Base-by-base conservation (phyloP, 2,797 vertebrate species). In the Eleutherodactylus coqui region DNA sequence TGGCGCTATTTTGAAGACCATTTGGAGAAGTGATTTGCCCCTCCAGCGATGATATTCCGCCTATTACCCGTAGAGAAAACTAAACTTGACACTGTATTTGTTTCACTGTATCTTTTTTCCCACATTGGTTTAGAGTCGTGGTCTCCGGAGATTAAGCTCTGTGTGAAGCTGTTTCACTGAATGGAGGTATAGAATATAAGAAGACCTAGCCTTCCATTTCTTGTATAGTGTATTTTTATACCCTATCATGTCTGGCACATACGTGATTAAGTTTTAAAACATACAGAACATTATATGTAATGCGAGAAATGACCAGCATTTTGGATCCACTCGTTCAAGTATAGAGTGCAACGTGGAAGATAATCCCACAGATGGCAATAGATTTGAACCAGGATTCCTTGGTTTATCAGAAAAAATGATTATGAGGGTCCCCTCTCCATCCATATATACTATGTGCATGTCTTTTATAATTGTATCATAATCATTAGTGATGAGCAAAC, bases 21-120 rank as follows among this genome's bases (percentile, higher is more conserved):
- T 55, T 82, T 82, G 41, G 64, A 73, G n/a, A 43, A 72, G 70
- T 8, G 80, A 41, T 51, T 36, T 29, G 36, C n/a, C 36, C 81
- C 49, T 58, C 51, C 27, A 75, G 81, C 81, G 2, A 73, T 58
- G 11, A 38, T 73, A 11, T 53, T 53, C 62, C 38, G 21, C 9
- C 38, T 41, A 8, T 55, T 73, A 73, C 47, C n/a, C 32, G 81
- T 32, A 58, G 51, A 32, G n/a, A 43, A 60, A n/a, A 75, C 29
- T 27, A 7, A 72, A 36, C 67, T 41, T 72, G 47, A 38, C n/a
- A 24, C 49, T 8, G 11, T 27, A n/a, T n/a, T n/a, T 73, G 24
- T 60, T 55, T 10, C 58, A 43, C n/a, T 29, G 16, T n/a, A 43
- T 34, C 19, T 17, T 73, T 51, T 36, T 58, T 13, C 8, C 36